A percentile compares a stretch with the other conserved stretches of the same genome.
Conservation (phyloP, 2,888 invertebrate species). For the Rhagonycha lutea region DNA sequence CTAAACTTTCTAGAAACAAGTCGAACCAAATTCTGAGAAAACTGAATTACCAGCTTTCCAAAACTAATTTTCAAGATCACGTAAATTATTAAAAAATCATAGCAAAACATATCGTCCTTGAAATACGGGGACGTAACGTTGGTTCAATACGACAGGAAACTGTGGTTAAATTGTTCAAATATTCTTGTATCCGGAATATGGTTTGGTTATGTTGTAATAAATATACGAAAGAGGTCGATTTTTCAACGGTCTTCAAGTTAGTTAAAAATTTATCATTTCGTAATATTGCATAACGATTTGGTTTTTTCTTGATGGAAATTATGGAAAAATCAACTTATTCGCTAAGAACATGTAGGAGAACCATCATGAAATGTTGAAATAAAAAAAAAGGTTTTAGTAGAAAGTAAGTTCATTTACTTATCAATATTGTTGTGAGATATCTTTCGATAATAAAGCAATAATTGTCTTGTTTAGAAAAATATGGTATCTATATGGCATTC, state of each 20-base stretch:
- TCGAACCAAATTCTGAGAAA: neutral
- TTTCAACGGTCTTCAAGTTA: neutral
- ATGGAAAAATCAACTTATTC: neutral
- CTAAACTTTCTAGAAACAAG: neutral
- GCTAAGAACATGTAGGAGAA: neutral
- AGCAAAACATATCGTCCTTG: neutral
- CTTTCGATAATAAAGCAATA: too few species aligned
- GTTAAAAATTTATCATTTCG: neutral
- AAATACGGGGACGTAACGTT: neutral
- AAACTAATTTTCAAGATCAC: neutral
- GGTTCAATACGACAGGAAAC: constrained; percentile 14
- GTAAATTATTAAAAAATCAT: neutral
- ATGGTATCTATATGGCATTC: too few species aligned
- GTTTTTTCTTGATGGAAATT: neutral
- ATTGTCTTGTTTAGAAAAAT: too few species aligned
- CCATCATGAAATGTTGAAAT: neutral
- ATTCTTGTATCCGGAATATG: constrained; percentile 19
- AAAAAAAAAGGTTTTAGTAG: too few species aligned
- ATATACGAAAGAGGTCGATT: neutral
- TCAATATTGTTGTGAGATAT: too few species aligned
- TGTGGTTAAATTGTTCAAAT: constrained; percentile 26
- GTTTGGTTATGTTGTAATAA: neutral
- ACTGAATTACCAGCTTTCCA: neutral
- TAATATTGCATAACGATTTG: neutral
- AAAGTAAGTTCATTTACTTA: too few species aligned